Evolutionary conservation across 2,113 vertebrate genomes (phyloP), one percentile per base, ranked within the genome.

Genomic region (Machaerirhynchus nigripectus): DNA sequence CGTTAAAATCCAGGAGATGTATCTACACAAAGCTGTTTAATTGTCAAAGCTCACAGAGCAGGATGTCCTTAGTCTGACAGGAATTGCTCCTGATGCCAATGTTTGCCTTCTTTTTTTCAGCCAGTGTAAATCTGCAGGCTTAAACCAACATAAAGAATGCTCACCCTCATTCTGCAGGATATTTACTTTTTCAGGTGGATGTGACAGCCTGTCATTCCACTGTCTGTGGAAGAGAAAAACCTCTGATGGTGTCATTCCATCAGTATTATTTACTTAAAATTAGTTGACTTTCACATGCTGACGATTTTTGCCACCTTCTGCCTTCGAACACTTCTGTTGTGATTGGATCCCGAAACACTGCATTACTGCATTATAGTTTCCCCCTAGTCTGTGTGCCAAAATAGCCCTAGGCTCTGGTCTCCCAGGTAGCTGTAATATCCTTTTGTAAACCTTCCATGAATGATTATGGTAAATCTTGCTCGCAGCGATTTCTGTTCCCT

Each of bases 391-490:
- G 16, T 67, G 65, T 93, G 67, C 71, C 94, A 84, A 74, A 92
- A 96, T 20, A 37, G 63, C 94, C 91, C 84, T 18, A 39, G 93
- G 95, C 87, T 93, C 65, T 89, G 57, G 21, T 97, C 87, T 97
- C 84, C 75, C 67, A 94, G 61, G 95, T 70, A 96, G 93, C 84
- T 93, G 83, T 91, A 97, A 97, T 95, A 96, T 93, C 90, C 67
- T 95, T 93, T 70, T 87, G 68, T 84, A 97, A 96, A 70, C 67
- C 89, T 95, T 93, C 80, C 18, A 7, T 93, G 94, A 97, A 95
- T 97, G 91, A 96, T 97, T 96, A 96, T 87, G 77, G 64, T 90
- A 96, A 97, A 93, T 76, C 65, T 97, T 95, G 92, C 97, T 97
- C 85, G 79, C 90, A 96, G 96, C 92, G 26, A 64, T 96, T 97